Evolutionary conservation across 2,797 vertebrate genomes (phyloP).

Genomic region (Setipinna tenuifilis): DNA sequence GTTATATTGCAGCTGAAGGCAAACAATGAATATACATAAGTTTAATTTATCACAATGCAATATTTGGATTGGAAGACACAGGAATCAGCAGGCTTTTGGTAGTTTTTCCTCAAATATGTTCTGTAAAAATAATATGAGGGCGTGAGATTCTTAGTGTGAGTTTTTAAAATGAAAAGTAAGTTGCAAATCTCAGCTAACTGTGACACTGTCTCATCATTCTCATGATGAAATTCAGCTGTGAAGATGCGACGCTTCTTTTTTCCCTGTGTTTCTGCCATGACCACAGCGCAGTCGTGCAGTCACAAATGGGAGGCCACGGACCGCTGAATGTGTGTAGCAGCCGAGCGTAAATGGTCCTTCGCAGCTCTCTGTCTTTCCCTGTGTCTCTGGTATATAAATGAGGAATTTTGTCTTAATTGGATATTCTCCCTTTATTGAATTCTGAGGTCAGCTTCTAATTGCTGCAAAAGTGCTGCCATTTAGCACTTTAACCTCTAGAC

Average conservation of each 20-base stretch:
- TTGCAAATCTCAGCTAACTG: not conserved
- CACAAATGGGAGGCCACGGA: not conserved
- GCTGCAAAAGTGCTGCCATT: conserved; percentile 49
- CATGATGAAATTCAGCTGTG: not conserved
- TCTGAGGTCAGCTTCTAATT: conserved; percentile 44
- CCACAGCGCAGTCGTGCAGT: not conserved
- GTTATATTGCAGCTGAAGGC: not conserved
- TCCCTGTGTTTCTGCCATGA: not conserved
- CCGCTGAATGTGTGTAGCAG: not conserved
- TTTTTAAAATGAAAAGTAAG: not conserved
- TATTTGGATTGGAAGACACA: not conserved
- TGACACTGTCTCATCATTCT: not conserved
- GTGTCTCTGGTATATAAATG: not conserved
- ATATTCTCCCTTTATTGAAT: conserved; percentile 40
- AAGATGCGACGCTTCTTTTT: not conserved
- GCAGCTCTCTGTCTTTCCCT: not conserved
- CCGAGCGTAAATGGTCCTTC: not conserved
- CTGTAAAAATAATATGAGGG: not conserved
- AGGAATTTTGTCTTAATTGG: conserved; percentile 28
- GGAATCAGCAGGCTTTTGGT: no score
- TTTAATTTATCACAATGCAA: not conserved
- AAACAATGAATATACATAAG: not conserved
- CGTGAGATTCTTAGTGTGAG: not conserved
- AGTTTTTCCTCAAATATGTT: not conserved
- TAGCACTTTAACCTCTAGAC: conserved; percentile 42